Conservation (phyloP, 2,797 vertebrate species). For the Propithecus deckenii region DNA sequence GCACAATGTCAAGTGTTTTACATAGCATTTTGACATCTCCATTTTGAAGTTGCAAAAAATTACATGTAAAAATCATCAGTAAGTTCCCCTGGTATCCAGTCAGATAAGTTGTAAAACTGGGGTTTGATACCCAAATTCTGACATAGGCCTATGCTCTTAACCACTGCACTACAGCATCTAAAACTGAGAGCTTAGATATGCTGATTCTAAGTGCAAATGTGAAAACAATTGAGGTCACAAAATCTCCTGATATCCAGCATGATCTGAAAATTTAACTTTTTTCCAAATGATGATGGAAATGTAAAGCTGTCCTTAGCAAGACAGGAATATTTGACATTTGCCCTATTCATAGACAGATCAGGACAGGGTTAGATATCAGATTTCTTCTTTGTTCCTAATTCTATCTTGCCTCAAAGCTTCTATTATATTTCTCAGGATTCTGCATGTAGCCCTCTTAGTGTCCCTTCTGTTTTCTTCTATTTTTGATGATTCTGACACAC, state of each 20-base stretch:
- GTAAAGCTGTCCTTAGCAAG: not conserved
- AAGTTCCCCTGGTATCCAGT: not conserved
- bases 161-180: not conserved
- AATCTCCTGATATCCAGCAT: not conserved
- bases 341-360: not conserved
- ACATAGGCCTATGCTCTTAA: not conserved
- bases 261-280: not conserved
- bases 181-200: not conserved
- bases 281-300: not conserved
- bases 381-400: not conserved
- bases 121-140: not conserved
- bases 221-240: not conserved
- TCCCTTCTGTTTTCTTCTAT: not conserved
- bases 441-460: not conserved
- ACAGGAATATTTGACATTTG: not conserved
- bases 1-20: not conserved
- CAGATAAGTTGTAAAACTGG: not conserved
- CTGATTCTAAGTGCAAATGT: not conserved
- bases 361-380: not conserved
- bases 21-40: not conserved
- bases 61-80: not conserved
- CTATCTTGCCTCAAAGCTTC: not conserved
- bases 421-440: not conserved
- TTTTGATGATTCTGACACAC: not conserved
- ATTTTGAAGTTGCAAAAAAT: constrained; percentile 23